Evolutionary conservation across 2,113 vertebrate genomes (phyloP).

Genomic region (Poicephalus meyeri): DNA sequence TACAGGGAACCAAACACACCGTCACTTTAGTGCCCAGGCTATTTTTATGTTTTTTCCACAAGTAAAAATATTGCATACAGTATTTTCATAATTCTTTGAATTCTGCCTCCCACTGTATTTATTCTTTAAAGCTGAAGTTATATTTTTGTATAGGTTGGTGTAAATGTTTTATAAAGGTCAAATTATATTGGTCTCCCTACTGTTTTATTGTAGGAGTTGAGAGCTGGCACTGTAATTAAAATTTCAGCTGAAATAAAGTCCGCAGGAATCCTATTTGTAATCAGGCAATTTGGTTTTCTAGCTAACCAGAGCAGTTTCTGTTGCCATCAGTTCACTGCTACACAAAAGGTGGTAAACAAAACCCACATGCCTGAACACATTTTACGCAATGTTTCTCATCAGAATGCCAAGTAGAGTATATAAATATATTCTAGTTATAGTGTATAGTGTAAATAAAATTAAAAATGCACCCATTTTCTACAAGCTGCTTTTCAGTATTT

Average conservation of each 20-base stretch:
- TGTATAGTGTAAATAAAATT: background rate
- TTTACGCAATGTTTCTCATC: background rate
- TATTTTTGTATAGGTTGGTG: background rate
- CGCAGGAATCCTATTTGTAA: background rate
- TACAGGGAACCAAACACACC: background rate
- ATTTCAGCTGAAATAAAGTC: conserved; percentile 41
- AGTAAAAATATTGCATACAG: background rate
- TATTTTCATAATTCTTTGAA: background rate
- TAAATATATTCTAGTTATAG: background rate
- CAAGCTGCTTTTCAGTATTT: background rate
- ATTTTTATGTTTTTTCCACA: background rate
- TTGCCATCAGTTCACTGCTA: background rate
- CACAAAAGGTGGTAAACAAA: background rate
- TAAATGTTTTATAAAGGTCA: conserved; percentile 53
- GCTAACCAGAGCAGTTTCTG: background rate
- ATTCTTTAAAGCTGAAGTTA: background rate
- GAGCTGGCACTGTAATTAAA: conserved; percentile 45
- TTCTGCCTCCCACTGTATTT: background rate
- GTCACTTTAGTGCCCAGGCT: background rate
- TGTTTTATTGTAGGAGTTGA: background rate
- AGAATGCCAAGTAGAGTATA: background rate
- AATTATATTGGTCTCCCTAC: conserved; percentile 4
- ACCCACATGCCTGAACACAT: background rate
- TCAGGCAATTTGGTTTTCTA: conserved; percentile 26
- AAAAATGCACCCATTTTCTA: background rate